Percentiles rank a stretch among this genome's conserved stretches.
phyloP scores from a whole-genome alignment of 2,113 vertebrate species.

The Pipra filicauda region DNA sequence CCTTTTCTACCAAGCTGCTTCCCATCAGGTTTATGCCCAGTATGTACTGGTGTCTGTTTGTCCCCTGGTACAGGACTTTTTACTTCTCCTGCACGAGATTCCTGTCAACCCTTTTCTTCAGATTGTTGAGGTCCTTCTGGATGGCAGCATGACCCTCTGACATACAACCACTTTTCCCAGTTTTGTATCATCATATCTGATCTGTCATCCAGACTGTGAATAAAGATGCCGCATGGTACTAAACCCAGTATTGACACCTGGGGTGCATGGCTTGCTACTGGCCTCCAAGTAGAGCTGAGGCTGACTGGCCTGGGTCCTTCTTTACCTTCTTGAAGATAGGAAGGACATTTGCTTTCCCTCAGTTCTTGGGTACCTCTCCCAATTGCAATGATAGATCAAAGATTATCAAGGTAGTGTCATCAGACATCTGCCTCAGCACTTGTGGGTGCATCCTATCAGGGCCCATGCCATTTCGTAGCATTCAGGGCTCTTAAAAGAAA shows the following conservation, averaged over 20 bases:
- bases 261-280: not conserved
- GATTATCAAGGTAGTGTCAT: not conserved
- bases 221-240: not conserved
- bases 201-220: not conserved
- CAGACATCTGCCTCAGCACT: not conserved
- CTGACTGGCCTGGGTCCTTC: not conserved
- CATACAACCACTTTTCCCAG: not conserved
- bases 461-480: not conserved
- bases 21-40: not conserved
- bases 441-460: not conserved
- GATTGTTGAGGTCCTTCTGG: not conserved
- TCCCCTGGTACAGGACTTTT: not conserved
- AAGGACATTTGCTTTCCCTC: not conserved
- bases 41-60: not conserved
- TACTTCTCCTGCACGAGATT: not conserved
- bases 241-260: not conserved
- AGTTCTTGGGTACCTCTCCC: not conserved
- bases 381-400: fast-evolving
- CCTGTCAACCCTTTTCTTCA: not conserved
- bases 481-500: not conserved
- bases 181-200: not conserved
- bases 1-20: not conserved
- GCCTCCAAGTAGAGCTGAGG: not conserved
- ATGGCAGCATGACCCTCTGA: fast-evolving
- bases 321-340: not conserved